phyloP scores from a whole-genome alignment of 2,888 invertebrate genomes.

The Ethmia dodecea region DNA sequence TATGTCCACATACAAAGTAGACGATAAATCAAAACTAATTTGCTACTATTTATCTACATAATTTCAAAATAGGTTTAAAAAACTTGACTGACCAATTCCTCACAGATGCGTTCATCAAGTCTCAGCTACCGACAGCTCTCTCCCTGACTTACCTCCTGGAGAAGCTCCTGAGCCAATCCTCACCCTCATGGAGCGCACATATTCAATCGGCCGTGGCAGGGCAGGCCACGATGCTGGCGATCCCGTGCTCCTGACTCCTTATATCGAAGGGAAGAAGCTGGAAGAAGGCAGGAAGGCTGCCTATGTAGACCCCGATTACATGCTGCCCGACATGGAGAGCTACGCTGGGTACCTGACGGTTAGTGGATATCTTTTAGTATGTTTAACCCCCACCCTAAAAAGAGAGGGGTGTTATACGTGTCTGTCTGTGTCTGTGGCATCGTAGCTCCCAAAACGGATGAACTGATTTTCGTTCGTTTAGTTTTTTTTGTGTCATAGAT shows the following conservation, averaged over 20 bases:
- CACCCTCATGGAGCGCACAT: conserved; percentile 59
- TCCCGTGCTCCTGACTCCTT: conserved; percentile 74
- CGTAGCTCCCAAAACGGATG: too few relatives aligned
- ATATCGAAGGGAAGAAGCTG: conserved; percentile 69
- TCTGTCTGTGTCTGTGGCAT: too few relatives aligned
- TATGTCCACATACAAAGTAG: too few relatives aligned
- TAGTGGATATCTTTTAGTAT: too few relatives aligned
- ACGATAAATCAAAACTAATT: too few relatives aligned
- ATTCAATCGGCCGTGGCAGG: conserved; percentile 40
- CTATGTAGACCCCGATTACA: conserved; percentile 49
- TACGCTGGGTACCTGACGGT: conserved; percentile 70
- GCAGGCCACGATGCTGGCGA: conserved; percentile 55
- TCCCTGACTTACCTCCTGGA: conserved; percentile 60
- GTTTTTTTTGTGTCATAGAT: too few relatives aligned
- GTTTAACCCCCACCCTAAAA: too few relatives aligned
- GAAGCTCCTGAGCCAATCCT: conserved; percentile 67
- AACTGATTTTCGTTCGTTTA: too few relatives aligned
- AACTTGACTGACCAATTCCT: conserved; percentile 27
- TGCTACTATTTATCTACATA: too few relatives aligned
- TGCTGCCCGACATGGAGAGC: conserved; percentile 66
- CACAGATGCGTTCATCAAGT: conserved; percentile 40
- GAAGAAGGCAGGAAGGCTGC: conserved; percentile 68
- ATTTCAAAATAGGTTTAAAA: neutral
- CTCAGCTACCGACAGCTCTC: conserved; percentile 23
- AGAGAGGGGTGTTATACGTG: too few relatives aligned